Percentiles rank a stretch among this genome's conserved stretches.
Evolutionary conservation across 2,797 vertebrate genomes (phyloP).

Genomic region (Odontamblyopus lacepedii): DNA sequence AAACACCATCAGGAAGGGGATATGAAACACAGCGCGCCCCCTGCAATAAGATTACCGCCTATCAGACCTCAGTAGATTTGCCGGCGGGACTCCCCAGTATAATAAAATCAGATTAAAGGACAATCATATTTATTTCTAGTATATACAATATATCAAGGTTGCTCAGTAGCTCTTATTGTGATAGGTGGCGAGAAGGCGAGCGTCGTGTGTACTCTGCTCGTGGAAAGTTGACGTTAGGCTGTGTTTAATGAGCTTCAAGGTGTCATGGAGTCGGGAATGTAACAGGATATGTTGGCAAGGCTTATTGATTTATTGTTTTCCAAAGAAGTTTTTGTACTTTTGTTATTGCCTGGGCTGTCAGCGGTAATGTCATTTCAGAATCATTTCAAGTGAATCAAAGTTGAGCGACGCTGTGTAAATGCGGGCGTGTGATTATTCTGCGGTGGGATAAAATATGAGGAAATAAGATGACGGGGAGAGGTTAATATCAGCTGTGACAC

Average conservation of each 20-base stretch:
- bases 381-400: conserved; percentile 72
- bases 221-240: conserved; percentile 89
- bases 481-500: conserved; percentile 57
- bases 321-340: conserved; percentile 73
- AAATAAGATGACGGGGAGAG: conserved; percentile 48
- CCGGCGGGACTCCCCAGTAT: conserved; percentile 93
- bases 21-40: conserved; percentile 77
- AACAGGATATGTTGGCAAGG: conserved; percentile 85
- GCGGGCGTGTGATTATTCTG: conserved; percentile 44
- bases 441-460: conserved; percentile 54
- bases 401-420: conserved; percentile 60
- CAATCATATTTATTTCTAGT: conserved; percentile 97
- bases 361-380: conserved; percentile 70
- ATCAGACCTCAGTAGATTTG: conserved; percentile 89
- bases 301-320: conserved; percentile 83
- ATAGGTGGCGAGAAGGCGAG: conserved; percentile 71
- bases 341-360: conserved; percentile 77
- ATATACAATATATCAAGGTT: conserved; percentile 88
- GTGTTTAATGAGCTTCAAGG: conserved; percentile 89
- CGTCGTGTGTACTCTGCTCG: conserved; percentile 77
- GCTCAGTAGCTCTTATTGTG: conserved; percentile 75
- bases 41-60: conserved; percentile 92
- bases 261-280: conserved; percentile 83
- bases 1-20: conserved; percentile 74
- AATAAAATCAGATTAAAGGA: conserved; percentile 98